These are phyloP conservation scores for Mantis religiosa DNA, from an alignment of 2,888 invertebrate species.

Conservation along the genomic window DNA sequence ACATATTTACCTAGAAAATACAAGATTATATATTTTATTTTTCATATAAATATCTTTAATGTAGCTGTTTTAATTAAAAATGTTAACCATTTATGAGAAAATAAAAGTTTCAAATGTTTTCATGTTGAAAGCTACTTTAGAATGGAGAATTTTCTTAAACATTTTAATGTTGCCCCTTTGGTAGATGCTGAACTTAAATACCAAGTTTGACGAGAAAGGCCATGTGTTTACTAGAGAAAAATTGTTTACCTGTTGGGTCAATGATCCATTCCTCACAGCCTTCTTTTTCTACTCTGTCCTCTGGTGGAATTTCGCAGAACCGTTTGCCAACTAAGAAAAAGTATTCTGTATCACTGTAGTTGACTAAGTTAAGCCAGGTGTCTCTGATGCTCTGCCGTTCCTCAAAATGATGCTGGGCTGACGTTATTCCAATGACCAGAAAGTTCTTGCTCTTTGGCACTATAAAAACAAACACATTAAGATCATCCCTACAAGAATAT, in stretches of 20 bases:
- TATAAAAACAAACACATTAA: neutral
- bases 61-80: no score
- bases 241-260: neutral
- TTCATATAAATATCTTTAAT: no score
- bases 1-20: no score
- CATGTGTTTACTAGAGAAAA: no score
- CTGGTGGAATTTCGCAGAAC: conserved; percentile 31
- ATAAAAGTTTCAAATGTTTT: no score
- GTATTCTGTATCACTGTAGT: conserved; percentile 27
- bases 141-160: no score
- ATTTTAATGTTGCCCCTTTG: no score
- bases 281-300: conserved; percentile 30
- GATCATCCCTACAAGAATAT: neutral
- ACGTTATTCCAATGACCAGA: conserved; percentile 22
- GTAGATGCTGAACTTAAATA: no score
- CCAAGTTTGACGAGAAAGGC: no score
- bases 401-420: conserved; percentile 25
- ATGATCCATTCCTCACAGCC: conserved; percentile 26
- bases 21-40: no score
- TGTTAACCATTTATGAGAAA: no score
- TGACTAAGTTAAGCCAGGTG: conserved; percentile 33
- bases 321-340: conserved; percentile 34
- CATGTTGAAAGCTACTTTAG: no score
- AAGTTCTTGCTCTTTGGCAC: neutral
- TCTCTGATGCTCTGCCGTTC: conserved; percentile 30